Percentiles rank a stretch among this genome's conserved stretches.
Conservation (phyloP, 2,113 vertebrate genomes). For the Ammodytes marinus region DNA sequence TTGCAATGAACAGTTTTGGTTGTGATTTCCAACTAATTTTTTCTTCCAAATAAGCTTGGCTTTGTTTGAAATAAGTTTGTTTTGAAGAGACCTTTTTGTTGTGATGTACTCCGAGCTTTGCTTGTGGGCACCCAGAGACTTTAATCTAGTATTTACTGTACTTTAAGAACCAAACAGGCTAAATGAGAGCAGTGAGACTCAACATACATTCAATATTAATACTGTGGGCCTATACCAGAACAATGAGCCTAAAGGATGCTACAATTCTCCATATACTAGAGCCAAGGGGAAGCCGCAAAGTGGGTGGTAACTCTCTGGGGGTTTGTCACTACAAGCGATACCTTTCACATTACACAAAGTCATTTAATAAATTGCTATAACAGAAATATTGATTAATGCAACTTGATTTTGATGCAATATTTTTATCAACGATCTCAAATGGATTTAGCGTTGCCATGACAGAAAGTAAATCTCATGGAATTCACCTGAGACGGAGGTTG, state of each 20-base stretch:
- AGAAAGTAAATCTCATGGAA: constrained; percentile 43
- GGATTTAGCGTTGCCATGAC: constrained; percentile 48
- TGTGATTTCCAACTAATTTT: too few relatives aligned
- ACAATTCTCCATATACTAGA: too few relatives aligned
- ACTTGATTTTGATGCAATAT: background rate
- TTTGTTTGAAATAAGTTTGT: background rate
- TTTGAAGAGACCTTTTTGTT: too few relatives aligned
- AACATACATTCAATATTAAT: too few relatives aligned
- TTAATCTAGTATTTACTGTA: background rate
- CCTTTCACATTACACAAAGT: background rate
- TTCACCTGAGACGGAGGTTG: constrained; percentile 38
- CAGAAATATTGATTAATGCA: background rate
- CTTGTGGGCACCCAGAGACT: background rate
- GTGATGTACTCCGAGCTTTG: too few relatives aligned
- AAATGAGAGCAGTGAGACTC: background rate
- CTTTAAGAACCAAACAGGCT: background rate
- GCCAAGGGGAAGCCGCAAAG: background rate
- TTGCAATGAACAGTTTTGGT: background rate
- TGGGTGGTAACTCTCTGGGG: background rate
- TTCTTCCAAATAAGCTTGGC: background rate
- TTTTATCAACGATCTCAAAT: background rate
- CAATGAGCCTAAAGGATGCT: too few relatives aligned
- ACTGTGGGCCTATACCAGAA: too few relatives aligned
- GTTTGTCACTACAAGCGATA: background rate
- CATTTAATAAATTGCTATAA: background rate